A percentile compares a stretch with the other conserved stretches of the same genome.
Evolutionary conservation across 1,140 invertebrate species (phyloP).

Genomic region (Notospermus geniculatus): DNA sequence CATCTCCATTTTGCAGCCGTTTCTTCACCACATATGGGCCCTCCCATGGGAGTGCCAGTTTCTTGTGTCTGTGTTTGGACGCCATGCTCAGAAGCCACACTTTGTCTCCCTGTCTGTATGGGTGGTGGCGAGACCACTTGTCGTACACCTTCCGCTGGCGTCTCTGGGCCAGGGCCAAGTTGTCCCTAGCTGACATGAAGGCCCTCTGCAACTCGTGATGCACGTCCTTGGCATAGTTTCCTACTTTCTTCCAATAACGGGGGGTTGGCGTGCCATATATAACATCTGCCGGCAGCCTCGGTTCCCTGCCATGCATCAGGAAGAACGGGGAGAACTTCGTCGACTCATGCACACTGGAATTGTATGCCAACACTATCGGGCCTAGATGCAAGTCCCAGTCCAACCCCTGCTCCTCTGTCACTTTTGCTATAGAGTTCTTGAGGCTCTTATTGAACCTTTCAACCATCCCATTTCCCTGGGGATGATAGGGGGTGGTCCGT

Average conservation of each 20-base stretch:
- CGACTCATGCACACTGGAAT: conserved; percentile 16
- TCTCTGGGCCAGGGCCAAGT: no score
- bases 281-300: neutral
- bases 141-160: no score
- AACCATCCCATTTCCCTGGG: conserved; percentile 14
- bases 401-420: conserved; percentile 9
- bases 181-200: no score
- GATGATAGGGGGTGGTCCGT: conserved; percentile 17
- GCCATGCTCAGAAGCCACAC: no score
- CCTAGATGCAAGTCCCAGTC: conserved; percentile 24
- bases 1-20: no score
- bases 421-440: conserved; percentile 13
- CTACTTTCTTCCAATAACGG: neutral
- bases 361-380: conserved; percentile 18
- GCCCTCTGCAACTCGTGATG: no score
- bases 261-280: neutral
- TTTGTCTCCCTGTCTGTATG: no score
- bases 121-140: no score
- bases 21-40: no score
- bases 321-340: conserved; percentile 13
- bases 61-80: no score
- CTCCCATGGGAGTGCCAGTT: no score
- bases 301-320: conserved; percentile 21
- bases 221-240: conserved; percentile 3
- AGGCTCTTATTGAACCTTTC: conserved; percentile 19